Percentiles rank a stretch among this genome's conserved stretches.
phyloP scores from a whole-genome alignment of 1,140 invertebrate genomes.

The Drosophila equinoxialis region DNA sequence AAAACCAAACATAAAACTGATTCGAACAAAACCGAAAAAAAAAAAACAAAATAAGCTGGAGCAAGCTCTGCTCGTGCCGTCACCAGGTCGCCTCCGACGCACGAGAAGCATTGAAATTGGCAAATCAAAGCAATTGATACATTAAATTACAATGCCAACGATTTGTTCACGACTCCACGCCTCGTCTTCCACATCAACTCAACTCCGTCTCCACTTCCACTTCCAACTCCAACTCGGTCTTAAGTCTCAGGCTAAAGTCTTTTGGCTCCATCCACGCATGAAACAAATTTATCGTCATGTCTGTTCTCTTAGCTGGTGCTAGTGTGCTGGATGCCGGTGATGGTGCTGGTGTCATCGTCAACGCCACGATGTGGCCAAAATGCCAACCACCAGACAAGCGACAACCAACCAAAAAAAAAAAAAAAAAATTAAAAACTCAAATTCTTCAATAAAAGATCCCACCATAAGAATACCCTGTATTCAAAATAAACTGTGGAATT shows the following conservation, averaged over 20 bases:
- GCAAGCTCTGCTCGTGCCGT: conserved; percentile 64
- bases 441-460: background rate
- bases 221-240: conserved; percentile 15
- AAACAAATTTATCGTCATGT: conserved; percentile 70
- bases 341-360: conserved; percentile 68
- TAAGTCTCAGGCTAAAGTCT: conserved; percentile 9
- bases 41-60: conserved; percentile 14
- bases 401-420: conserved; percentile 20
- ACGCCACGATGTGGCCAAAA: conserved; percentile 57
- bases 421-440: conserved; percentile 22
- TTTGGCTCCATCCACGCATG: conserved; percentile 62
- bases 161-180: conserved; percentile 79
- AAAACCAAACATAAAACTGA: conserved; percentile 6
- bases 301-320: conserved; percentile 26
- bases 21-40: conserved; percentile 28
- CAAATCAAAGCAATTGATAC: conserved; percentile 82
- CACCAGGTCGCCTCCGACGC: conserved; percentile 70
- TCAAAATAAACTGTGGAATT: background rate
- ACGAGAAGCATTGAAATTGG: conserved; percentile 69
- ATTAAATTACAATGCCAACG: conserved; percentile 82
- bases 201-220: background rate
- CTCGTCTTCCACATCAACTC: conserved; percentile 56
- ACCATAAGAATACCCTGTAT: background rate
- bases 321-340: conserved; percentile 22
- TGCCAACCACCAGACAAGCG: conserved; percentile 52